Evolutionary conservation across 2,797 vertebrate species (phyloP).

Genomic region (Pogoniulus pusillus): DNA sequence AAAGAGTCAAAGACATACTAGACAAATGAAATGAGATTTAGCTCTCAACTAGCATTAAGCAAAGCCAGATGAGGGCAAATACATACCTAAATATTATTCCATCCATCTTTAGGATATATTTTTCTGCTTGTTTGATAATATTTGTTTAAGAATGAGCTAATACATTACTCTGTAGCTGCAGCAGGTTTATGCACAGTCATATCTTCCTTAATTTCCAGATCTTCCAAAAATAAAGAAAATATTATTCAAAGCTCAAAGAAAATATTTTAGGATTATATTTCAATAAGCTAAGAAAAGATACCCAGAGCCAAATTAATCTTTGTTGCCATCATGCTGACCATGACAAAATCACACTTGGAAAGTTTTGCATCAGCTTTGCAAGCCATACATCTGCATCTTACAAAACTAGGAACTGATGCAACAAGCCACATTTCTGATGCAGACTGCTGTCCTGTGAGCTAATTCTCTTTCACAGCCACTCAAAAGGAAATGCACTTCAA

Average conservation of each 20-base stretch:
- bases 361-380: background rate
- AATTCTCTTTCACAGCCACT: background rate
- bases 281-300: conserved; percentile 53
- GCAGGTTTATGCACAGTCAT: background rate
- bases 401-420: background rate
- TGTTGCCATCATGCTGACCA: conserved; percentile 29
- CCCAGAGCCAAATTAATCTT: conserved; percentile 39
- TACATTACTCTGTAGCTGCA: background rate
- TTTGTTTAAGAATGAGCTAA: conserved; percentile 11
- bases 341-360: background rate
- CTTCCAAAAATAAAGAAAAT: conserved; percentile 61
- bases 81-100: background rate
- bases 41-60: background rate
- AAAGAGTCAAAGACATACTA: background rate
- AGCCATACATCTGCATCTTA: background rate
- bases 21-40: background rate
- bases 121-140: background rate
- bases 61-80: background rate
- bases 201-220: conserved; percentile 13
- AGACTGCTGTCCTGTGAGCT: background rate
- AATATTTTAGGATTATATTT: conserved; percentile 50
- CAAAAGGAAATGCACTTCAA: background rate
- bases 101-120: background rate
- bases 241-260: conserved; percentile 49
- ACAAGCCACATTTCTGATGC: background rate